A percentile compares a stretch with the other conserved stretches of the same genome.
Evolutionary conservation across 37 sponge, comb jelly and placozoan species (phyloP).

Genomic region (Mnemiopsis leidyi): DNA sequence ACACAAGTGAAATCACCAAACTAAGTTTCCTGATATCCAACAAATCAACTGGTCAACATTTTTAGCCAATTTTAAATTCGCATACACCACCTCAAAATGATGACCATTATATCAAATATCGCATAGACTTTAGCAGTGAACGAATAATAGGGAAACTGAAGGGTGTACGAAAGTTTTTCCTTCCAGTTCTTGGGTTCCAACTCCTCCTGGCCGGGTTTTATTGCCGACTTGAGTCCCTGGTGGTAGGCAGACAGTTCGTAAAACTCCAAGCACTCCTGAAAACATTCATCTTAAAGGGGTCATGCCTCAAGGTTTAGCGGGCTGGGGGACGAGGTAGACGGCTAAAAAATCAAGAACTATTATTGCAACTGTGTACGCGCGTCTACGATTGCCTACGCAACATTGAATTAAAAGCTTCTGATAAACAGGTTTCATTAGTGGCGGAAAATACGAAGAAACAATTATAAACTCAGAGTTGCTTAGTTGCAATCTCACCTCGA

Average conservation of each 20-base stretch:
- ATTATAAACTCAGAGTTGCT: too few relatives aligned
- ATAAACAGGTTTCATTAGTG: too few relatives aligned
- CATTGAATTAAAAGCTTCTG: too few relatives aligned
- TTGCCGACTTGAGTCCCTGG: neutral
- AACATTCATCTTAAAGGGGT: too few relatives aligned
- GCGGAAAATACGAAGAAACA: too few relatives aligned
- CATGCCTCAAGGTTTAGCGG: too few relatives aligned
- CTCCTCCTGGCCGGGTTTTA: neutral
- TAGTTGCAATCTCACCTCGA: slow-evolving; percentile 12
- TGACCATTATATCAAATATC: neutral
- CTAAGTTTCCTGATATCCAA: neutral
- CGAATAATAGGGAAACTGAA: neutral
- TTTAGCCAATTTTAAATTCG: neutral
- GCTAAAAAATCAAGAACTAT: too few relatives aligned
- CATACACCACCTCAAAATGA: neutral
- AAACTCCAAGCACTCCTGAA: slow-evolving; percentile 6
- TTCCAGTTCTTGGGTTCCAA: neutral
- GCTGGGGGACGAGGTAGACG: too few relatives aligned
- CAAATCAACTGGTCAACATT: neutral
- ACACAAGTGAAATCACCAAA: too few relatives aligned
- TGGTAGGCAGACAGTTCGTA: slow-evolving; percentile 12
- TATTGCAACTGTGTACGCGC: too few relatives aligned
- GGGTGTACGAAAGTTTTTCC: neutral
- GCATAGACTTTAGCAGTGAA: neutral
- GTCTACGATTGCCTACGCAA: too few relatives aligned